Evolutionary conservation across 2,888 invertebrate species (phyloP).

Genomic region (Nebria brevicollis): DNA sequence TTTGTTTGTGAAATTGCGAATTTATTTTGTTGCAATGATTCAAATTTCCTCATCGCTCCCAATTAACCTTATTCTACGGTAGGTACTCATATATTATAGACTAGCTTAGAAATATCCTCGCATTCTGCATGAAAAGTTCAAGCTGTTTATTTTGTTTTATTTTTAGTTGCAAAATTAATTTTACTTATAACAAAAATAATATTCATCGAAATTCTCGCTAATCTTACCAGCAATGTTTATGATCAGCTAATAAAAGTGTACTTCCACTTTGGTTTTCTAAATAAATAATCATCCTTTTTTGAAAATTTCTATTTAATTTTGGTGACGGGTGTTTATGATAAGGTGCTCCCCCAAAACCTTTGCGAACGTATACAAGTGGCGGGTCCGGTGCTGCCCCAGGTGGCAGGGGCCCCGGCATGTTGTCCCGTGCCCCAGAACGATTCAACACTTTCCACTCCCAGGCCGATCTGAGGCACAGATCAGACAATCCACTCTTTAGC

Average conservation of each 20-base stretch:
- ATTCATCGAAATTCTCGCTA: background rate
- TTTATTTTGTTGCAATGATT: background rate
- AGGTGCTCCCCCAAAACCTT: slow-evolving; percentile 70
- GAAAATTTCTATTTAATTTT: slow-evolving; percentile 18
- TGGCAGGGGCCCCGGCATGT: slow-evolving; percentile 60
- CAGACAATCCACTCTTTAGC: slow-evolving; percentile 66
- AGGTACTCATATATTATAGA: background rate
- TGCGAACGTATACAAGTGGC: slow-evolving; percentile 67
- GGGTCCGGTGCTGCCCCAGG: slow-evolving; percentile 52
- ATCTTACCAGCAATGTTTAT: background rate
- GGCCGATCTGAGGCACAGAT: slow-evolving; percentile 62
- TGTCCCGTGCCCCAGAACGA: slow-evolving; percentile 56
- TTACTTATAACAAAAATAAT: background rate
- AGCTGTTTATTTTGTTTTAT: background rate
- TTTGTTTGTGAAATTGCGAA: background rate
- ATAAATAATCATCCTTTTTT: background rate
- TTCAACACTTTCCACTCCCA: slow-evolving; percentile 56
- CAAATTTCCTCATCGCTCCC: background rate
- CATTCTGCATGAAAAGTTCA: background rate
- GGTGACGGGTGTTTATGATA: slow-evolving; percentile 40
- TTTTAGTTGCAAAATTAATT: background rate
- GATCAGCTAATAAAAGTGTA: background rate
- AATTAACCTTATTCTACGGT: background rate
- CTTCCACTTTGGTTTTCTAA: slow-evolving; percentile 4
- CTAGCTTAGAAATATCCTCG: background rate